These are phyloP conservation scores for Berghia stephanieae DNA, from an alignment of 1,140 invertebrate species.

Conservation along the genomic window DNA sequence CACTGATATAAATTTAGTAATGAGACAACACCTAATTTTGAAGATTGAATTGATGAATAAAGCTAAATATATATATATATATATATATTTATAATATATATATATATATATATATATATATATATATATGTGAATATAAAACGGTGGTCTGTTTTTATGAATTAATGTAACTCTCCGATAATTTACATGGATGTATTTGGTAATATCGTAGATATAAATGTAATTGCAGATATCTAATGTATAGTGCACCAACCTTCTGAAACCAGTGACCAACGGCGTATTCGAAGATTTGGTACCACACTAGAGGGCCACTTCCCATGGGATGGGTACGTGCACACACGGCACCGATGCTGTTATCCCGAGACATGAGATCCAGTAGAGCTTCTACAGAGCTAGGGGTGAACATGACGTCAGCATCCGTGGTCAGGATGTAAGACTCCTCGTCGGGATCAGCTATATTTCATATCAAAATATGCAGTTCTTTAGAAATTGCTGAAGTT, in stretches of 20 bases:
- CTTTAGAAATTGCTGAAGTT: not conserved
- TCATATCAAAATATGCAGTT: not conserved
- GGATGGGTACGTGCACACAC: conserved; percentile 62
- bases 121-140: too few relatives aligned
- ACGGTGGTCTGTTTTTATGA: too few relatives aligned
- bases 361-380: conserved; percentile 61
- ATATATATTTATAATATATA: too few relatives aligned
- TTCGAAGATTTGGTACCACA: conserved; percentile 63
- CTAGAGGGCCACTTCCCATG: conserved; percentile 54
- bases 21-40: too few relatives aligned
- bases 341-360: conserved; percentile 58
- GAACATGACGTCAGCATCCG: conserved; percentile 63
- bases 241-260: conserved; percentile 54
- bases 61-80: too few relatives aligned
- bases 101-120: too few relatives aligned
- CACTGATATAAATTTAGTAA: too few relatives aligned
- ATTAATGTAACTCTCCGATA: not conserved
- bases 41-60: too few relatives aligned
- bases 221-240: not conserved
- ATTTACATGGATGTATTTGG: not conserved
- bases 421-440: conserved; percentile 58
- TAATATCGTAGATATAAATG: not conserved
- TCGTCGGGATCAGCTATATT: conserved; percentile 43
- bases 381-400: conserved; percentile 59
- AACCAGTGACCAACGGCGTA: conserved; percentile 65